These are phyloP conservation scores for Pseudochaenichthys georgianus DNA, from an alignment of 2,797 vertebrate species.

Conservation along the genomic window DNA sequence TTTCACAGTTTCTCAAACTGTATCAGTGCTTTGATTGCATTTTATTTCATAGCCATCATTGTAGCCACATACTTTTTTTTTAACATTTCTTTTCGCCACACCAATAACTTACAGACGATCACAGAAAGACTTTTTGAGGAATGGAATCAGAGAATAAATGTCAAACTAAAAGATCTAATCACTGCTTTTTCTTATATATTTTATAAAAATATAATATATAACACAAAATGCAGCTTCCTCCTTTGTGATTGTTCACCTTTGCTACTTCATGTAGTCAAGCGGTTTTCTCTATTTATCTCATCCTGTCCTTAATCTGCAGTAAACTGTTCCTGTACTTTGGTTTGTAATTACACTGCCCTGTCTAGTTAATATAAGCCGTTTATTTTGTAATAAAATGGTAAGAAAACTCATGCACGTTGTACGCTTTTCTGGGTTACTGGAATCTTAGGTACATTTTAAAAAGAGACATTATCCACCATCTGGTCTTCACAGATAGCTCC, in stretches of 20 bases:
- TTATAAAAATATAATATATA: constrained; percentile 57
- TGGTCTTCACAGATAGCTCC: too few relatives aligned
- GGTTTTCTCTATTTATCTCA: constrained; percentile 65
- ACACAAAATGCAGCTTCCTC: constrained; percentile 45
- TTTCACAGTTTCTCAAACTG: constrained; percentile 40
- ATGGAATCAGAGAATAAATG: constrained; percentile 2
- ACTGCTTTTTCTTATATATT: constrained; percentile 15
- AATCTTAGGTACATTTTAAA: neutral
- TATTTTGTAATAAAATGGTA: constrained; percentile 82
- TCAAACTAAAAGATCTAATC: constrained; percentile 21
- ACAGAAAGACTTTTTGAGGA: constrained; percentile 7
- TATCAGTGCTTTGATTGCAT: constrained; percentile 3
- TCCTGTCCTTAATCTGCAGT: constrained; percentile 37
- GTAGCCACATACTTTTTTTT: constrained; percentile 2
- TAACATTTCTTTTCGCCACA: too few relatives aligned
- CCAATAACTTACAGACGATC: too few relatives aligned
- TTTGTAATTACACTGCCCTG: constrained; percentile 66
- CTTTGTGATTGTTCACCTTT: constrained; percentile 41
- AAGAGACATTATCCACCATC: too few relatives aligned
- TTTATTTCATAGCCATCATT: neutral
- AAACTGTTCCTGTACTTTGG: constrained; percentile 33
- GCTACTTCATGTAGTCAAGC: constrained; percentile 42
- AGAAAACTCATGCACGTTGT: constrained; percentile 29
- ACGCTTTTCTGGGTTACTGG: constrained; percentile 14
- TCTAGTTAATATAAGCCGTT: constrained; percentile 62